Percentiles rank a stretch among this genome's conserved stretches.
These are phyloP conservation scores for Ormia ochracea DNA, from an alignment of 2,888 invertebrate genomes.

Conservation along the genomic window DNA sequence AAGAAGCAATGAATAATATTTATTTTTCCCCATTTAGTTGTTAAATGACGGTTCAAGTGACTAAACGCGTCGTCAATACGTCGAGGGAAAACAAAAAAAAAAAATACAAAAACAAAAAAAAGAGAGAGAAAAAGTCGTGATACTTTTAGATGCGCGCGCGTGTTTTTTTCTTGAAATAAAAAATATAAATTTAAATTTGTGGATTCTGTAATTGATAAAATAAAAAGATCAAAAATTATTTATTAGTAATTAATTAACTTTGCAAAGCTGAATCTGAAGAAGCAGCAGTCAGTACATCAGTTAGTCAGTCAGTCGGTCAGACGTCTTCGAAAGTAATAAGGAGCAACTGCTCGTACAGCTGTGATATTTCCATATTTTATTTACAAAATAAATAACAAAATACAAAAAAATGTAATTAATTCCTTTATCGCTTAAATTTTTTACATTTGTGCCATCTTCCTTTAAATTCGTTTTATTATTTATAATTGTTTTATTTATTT, in stretches of 20 bases:
- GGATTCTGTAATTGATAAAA: background rate
- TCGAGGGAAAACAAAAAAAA: too few relatives aligned
- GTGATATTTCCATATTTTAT: conserved; percentile 18
- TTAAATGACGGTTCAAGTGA: conserved; percentile 72
- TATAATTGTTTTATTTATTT: conserved; percentile 1
- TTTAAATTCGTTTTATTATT: conserved; percentile 2
- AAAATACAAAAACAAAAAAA: too few relatives aligned
- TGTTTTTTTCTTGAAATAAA: background rate
- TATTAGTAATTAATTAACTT: background rate
- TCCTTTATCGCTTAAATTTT: background rate
- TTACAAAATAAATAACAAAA: conserved; percentile 14
- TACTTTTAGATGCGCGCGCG: conserved; percentile 33
- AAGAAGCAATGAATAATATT: conserved; percentile 46
- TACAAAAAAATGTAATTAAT: conserved; percentile 36
- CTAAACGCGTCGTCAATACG: conserved; percentile 65
- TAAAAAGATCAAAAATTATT: background rate
- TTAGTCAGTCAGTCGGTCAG: too few relatives aligned
- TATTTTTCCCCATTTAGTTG: conserved; percentile 68
- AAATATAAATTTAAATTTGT: background rate
- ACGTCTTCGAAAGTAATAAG: background rate
- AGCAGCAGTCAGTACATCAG: too few relatives aligned
- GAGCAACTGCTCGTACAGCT: background rate
- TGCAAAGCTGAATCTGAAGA: background rate
- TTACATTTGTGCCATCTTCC: background rate
- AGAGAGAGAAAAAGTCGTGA: background rate